Base-by-base conservation (phyloP, 2,797 vertebrate species). In the Micrastur ruficollis region DNA sequence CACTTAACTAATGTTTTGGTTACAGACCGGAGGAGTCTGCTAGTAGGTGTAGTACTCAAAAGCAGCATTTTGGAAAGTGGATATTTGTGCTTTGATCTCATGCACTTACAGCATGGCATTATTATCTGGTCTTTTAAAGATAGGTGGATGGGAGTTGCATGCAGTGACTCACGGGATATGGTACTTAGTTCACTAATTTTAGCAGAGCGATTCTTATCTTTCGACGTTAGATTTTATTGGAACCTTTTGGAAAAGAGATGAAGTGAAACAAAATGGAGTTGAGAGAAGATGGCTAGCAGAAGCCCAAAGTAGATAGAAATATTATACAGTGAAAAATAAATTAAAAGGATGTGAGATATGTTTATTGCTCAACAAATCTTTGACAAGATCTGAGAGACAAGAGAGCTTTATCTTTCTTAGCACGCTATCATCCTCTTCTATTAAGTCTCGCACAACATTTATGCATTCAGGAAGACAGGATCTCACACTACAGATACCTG, bases 141-240 rank as follows among this genome's bases (percentile, higher is more conserved):
- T 65, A 82, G 74, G 61, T 93, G 78, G 74, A 71, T 65, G 65
- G 83, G 89, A 92, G 76, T 47, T 9, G 40, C 14, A 2, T 70
- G 71, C 61, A 56, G 90, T 83, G 91, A 92, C 88, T 92, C 91
- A 46, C 9, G n/a, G 93, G 89, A 92, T 80, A 14, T 82, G 82
- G 78, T 86, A 80, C 95, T 96, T 94, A 76, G 58, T 95, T 95
- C 88, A 68, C 88, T 94, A 92, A 95, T 92, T 94, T 96, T 91
- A 95, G 94, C 89, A 68, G 81, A 90, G 67, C 1, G 1, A 72
- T 90, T 95, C 86, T 96, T 95, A 84, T 68, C 89, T 94, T 92
- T 76, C 85, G 81, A 3, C 2, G 6, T 74, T 85, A 53, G 72
- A 67, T 93, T 97, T 89, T 94, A 92, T 68, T 91, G 94, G 74